These are phyloP conservation scores for Atherinomorus stipes DNA, from an alignment of 2,113 vertebrate species.

Conservation along the genomic window DNA sequence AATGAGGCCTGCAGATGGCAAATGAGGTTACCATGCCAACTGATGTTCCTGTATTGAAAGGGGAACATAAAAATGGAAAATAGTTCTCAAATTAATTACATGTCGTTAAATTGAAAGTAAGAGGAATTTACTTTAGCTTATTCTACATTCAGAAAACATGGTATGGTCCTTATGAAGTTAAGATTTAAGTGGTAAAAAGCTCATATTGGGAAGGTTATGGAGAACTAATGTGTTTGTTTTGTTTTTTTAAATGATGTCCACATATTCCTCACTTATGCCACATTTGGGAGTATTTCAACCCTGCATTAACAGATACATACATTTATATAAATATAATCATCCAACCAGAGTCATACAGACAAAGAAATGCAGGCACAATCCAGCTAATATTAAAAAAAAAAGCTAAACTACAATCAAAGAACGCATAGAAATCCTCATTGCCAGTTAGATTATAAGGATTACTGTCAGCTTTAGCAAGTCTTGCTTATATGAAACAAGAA, in stretches of 20 bases:
- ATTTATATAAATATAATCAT: neutral
- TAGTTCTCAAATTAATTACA: constrained; percentile 41
- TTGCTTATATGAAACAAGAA: constrained; percentile 9
- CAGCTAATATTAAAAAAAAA: constrained; percentile 2
- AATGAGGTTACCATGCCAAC: constrained; percentile 77
- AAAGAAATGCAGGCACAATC: neutral
- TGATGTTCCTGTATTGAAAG: constrained; percentile 63
- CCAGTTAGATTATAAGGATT: neutral
- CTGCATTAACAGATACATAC: neutral
- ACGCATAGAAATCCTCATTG: constrained; percentile 1
- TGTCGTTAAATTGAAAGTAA: constrained; percentile 33
- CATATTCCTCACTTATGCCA: too few relatives aligned
- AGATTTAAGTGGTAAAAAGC: neutral
- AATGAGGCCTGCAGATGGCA: constrained; percentile 71
- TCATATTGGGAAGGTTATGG: neutral
- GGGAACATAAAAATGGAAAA: constrained; percentile 46
- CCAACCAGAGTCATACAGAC: neutral
- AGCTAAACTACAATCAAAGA: neutral
- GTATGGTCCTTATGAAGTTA: neutral
- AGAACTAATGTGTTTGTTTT: too few relatives aligned
- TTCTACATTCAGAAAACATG: constrained; percentile 1
- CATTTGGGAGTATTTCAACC: too few relatives aligned
- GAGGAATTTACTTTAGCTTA: constrained; percentile 39
- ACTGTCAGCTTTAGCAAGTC: neutral
- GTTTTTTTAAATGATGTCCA: too few relatives aligned